These are phyloP conservation scores for Paramormyrops hopkinsi DNA, from an alignment of 2,797 vertebrate genomes.

Conservation along the genomic window DNA sequence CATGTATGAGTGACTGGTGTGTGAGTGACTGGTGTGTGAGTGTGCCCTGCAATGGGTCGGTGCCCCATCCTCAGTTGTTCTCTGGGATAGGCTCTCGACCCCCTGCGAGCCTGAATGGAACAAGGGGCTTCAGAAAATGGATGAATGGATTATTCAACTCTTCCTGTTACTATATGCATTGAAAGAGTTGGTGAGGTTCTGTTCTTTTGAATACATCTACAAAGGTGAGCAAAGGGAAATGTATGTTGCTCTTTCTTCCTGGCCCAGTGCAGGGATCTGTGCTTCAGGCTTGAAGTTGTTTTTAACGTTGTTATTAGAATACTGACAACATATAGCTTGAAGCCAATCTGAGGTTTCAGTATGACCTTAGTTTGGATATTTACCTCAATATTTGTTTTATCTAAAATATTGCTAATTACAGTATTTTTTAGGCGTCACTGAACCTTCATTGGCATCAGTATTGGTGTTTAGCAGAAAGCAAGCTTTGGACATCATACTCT, in stretches of 20 bases:
- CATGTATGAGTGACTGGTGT: background rate
- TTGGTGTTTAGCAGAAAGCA: background rate
- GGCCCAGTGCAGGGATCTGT: background rate
- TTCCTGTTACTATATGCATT: background rate
- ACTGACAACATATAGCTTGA: background rate
- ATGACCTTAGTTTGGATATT: background rate
- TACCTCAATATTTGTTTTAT: background rate
- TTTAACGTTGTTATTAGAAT: background rate
- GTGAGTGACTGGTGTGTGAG: background rate
- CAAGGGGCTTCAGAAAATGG: background rate
- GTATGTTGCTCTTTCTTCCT: background rate
- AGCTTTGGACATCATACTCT: background rate
- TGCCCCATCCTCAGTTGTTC: background rate
- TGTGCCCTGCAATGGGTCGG: background rate
- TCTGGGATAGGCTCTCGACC: background rate
- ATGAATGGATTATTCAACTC: background rate
- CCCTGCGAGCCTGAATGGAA: background rate
- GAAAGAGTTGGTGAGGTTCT: background rate
- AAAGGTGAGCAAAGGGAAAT: background rate
- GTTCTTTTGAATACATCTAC: background rate
- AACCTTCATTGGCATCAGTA: background rate
- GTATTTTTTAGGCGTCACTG: background rate
- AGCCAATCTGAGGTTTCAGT: background rate
- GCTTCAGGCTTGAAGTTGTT: background rate
- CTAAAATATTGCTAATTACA: background rate